Evolutionary conservation across 2,888 invertebrate species (phyloP).

Genomic region (Drosophila tanythrix): DNA sequence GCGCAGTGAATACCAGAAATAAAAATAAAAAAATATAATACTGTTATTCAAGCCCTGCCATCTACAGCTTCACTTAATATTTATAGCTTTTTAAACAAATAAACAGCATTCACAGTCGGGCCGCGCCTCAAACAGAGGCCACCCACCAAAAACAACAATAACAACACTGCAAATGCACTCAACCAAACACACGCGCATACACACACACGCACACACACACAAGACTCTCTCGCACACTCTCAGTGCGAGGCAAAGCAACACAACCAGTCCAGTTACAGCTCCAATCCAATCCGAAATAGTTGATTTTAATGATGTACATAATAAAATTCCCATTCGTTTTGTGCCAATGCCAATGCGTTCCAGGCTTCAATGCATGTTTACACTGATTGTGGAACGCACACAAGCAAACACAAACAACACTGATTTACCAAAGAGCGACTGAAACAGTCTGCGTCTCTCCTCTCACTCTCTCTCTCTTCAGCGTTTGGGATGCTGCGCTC

Average conservation of each 20-base stretch:
- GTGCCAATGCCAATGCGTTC: conserved; percentile 83
- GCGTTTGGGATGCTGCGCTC: conserved; percentile 38
- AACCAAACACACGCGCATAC: conserved; percentile 43
- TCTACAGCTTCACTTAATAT: conserved; percentile 77
- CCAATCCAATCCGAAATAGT: conserved; percentile 83
- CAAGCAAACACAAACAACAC: conserved; percentile 35
- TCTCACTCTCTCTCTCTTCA: conserved; percentile 15
- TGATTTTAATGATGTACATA: conserved; percentile 85
- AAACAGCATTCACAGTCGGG: conserved; percentile 76
- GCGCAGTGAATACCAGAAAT: conserved; percentile 32
- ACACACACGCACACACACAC: conserved; percentile 17
- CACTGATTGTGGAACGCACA: conserved; percentile 74
- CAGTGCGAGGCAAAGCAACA: conserved; percentile 22
- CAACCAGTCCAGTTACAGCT: conserved; percentile 68
- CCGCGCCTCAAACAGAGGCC: conserved; percentile 53
- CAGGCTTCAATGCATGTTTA: conserved; percentile 65
- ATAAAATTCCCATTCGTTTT: conserved; percentile 84
- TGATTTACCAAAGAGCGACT: conserved; percentile 70
- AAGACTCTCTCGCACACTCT: conserved; percentile 27
- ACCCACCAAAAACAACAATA: conserved; percentile 53
- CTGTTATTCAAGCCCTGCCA: conserved; percentile 39
- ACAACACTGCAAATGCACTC: conserved; percentile 71
- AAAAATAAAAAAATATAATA: conserved; percentile 22
- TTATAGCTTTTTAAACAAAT: conserved; percentile 84
- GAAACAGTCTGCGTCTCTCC: conserved; percentile 20